Evolutionary conservation across 2,888 invertebrate species (phyloP).

Genomic region (Lacanobia wlatinum): DNA sequence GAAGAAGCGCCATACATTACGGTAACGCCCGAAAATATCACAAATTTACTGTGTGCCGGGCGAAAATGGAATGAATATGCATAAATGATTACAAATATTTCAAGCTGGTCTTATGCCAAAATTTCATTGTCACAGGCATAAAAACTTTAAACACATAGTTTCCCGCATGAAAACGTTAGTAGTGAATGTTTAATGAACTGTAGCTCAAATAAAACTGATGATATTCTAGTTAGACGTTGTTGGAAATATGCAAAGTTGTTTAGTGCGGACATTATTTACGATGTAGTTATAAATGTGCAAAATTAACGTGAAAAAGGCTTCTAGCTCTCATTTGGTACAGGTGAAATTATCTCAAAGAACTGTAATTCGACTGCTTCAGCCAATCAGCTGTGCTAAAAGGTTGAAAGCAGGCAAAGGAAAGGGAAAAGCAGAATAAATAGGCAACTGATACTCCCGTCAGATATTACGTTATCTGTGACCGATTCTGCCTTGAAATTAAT

Average conservation of each 20-base stretch:
- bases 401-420: constrained; percentile 11
- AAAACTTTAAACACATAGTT: constrained; percentile 61
- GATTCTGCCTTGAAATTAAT: constrained; percentile 22
- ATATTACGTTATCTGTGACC: constrained; percentile 35
- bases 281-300: constrained; percentile 17
- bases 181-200: constrained; percentile 61
- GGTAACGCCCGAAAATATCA: constrained; percentile 73
- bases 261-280: constrained; percentile 13
- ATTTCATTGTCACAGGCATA: constrained; percentile 61
- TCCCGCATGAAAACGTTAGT: constrained; percentile 44
- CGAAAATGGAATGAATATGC: constrained; percentile 75
- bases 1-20: constrained; percentile 85
- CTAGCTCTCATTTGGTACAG: constrained; percentile 10
- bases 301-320: not conserved
- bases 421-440: constrained; percentile 17
- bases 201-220: constrained; percentile 38
- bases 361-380: constrained; percentile 23
- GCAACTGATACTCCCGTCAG: constrained; percentile 24
- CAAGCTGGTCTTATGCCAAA: constrained; percentile 66
- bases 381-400: constrained; percentile 33
- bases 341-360: constrained; percentile 38
- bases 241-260: constrained; percentile 41
- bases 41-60: constrained; percentile 69
- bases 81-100: constrained; percentile 68
- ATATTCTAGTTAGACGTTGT: constrained; percentile 13